Base-by-base conservation (phyloP, 2,113 vertebrate species). In the Prunella fulvescens region DNA sequence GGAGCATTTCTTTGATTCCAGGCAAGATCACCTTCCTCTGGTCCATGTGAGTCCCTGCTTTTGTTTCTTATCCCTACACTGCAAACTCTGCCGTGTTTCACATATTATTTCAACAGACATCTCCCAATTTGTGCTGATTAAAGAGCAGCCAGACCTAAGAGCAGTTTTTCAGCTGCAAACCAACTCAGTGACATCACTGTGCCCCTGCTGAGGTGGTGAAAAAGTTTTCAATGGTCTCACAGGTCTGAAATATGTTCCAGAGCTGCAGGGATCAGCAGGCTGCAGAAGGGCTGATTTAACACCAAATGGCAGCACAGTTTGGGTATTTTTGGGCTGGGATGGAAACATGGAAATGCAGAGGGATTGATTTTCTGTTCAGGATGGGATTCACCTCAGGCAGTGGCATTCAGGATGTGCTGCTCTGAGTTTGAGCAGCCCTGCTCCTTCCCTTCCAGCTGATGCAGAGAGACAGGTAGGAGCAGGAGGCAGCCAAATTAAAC, bases 71-170 rank as follows among this genome's bases (percentile, higher is more conserved):
- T 37, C 31, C 26, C 33, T 56, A 3, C 40, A 2, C 19, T 42
- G 60, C 42, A 22, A 61, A 39, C 23, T 19, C n/a, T 6, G 23
- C 31, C 11, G 13, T 11, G 11, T 28, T 78, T 57, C 33, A 28
- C 0, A 0, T 8, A 1, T 23, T 26, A 45, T 62, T 80, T 80
- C 67, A 61, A 5, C 6, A 64, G 64, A 31, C 13, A 33, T 31
- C 69, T 89, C 70, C 77, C 50, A 26, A 1, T 51, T 35, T n/a
- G 44, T n/a, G 4, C 60, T 29, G 35, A 33, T 45, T 73, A 33
- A 86, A 86, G 86, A 19, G 24, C 54, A 86, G 48, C 17, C 62
- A 72, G 40, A 54, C 8, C 54, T 19, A 17, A 37, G 58, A 50
- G 10, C 20, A 35, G 33, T 7, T 92, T 85, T 74, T 57, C 74